Base-by-base conservation (phyloP, 2,797 vertebrate species). In the Alca torda region DNA sequence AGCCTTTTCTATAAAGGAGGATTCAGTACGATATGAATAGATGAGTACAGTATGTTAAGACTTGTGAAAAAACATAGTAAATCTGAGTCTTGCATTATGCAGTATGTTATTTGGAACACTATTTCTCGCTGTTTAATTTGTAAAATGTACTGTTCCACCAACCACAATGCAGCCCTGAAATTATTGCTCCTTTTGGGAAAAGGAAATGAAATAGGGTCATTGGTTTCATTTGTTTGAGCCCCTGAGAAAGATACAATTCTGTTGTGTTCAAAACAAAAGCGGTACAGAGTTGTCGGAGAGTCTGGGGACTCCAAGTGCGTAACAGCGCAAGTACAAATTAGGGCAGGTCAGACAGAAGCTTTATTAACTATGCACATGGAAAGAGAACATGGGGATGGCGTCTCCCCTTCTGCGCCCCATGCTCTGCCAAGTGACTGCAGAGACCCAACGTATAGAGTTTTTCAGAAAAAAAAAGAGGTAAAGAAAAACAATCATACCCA, bases 11-110 rank as follows among this genome's bases (percentile, higher is more conserved):
- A 25, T 94, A 89, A 78, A 46, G 79, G 19, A 63, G 60, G 28
- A 72, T 84, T 96, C 72, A 84, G 75, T 54, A 51, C 11, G 64
- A 56, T 57, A 35, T 89, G 93, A 95, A 84, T 95, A 92, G 74
- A 87, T n/a, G 60, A 70, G 83, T 82, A 77, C 88, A 88, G 56
- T 50, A 57, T 79, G 87, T 84, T 56, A 90, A 94, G 74, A n/a
- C 63, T 90, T 0, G 7, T 53, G 74, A 90, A 68, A 31, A 31
- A 84, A 46, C 74, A 75, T 83, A 91, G 83, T 93, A 90, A 93
- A 80, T 81, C 56, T 23, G 8, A 70, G 61, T 54, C 56, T 80
- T 86, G 39, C 67, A 30, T 93, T 97, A 54, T 76, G n/a, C 65
- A 56, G 13, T 54, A 24, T 35, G n/a, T 54, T 90, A 45, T 59